Conservation (phyloP, 2,113 vertebrate species). For the Malurus cyaneus region DNA sequence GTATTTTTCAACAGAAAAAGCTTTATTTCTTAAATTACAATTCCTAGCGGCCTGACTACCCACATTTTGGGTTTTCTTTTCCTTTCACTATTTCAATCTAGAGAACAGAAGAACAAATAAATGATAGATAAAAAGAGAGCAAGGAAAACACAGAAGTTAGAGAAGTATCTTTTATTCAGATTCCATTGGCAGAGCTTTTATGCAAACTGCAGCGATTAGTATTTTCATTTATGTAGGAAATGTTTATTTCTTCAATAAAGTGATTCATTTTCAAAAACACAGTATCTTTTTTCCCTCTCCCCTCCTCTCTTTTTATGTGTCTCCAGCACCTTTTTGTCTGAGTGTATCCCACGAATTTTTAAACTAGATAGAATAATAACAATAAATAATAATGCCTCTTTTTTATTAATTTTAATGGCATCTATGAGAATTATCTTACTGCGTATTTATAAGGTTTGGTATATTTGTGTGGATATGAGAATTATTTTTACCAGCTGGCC, state of each 20-base stretch:
- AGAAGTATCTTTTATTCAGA: neutral
- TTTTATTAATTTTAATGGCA: neutral
- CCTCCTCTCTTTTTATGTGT: neutral
- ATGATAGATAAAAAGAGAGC: neutral
- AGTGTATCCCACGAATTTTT: neutral
- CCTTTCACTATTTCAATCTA: neutral
- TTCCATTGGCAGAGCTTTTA: neutral
- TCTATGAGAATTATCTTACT: neutral
- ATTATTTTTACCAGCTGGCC: slow-evolving; percentile 7
- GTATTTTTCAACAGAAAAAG: neutral
- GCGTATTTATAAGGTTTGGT: neutral
- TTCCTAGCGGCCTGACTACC: neutral
- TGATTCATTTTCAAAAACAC: neutral
- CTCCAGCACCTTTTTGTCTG: neutral
- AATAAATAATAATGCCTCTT: neutral
- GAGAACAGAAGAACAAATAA: neutral
- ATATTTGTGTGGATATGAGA: neutral
- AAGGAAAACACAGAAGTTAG: neutral
- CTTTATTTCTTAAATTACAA: neutral
- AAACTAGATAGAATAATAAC: neutral
- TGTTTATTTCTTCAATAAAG: slow-evolving; percentile 42
- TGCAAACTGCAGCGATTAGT: neutral
- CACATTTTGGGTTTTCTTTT: neutral
- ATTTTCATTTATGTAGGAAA: slow-evolving; percentile 13
- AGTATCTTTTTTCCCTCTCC: neutral